phyloP scores from a whole-genome alignment of 2,113 vertebrate species.

The Oriolus oriolus region DNA sequence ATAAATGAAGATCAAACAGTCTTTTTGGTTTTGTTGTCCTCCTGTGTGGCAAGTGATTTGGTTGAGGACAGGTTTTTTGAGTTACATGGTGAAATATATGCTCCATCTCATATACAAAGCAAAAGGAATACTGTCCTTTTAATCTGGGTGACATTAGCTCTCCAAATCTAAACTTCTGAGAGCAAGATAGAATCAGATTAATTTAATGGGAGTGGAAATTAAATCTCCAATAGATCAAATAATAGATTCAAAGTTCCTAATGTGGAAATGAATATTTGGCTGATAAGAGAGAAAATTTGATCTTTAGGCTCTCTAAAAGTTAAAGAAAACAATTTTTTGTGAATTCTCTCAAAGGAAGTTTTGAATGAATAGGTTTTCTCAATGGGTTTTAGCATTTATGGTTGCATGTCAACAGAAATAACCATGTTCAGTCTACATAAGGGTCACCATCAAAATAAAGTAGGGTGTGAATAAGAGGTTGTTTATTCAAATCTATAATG shows the following conservation, averaged over 20 bases:
- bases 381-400: not conserved
- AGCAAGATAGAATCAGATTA: not conserved
- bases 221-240: not conserved
- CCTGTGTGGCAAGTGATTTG: not conserved
- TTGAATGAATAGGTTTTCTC: not conserved
- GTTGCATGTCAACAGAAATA: not conserved
- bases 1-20: not conserved
- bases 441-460: not conserved
- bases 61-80: not conserved
- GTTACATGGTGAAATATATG: not conserved
- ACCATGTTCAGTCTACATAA: accelerated
- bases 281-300: not conserved
- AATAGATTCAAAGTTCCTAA: not conserved
- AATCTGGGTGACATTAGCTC: not conserved
- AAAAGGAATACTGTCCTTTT: not conserved
- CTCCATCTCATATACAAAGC: not conserved
- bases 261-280: not conserved
- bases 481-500: not conserved
- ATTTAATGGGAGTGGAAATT: not conserved
- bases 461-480: not conserved
- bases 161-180: not conserved
- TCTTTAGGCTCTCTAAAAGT: not conserved
- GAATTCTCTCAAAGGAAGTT: not conserved
- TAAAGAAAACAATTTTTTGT: not conserved
- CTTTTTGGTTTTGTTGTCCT: not conserved